Base-by-base conservation (phyloP, 92 coral and sea anemone species). In the Siderastrea radians region DNA sequence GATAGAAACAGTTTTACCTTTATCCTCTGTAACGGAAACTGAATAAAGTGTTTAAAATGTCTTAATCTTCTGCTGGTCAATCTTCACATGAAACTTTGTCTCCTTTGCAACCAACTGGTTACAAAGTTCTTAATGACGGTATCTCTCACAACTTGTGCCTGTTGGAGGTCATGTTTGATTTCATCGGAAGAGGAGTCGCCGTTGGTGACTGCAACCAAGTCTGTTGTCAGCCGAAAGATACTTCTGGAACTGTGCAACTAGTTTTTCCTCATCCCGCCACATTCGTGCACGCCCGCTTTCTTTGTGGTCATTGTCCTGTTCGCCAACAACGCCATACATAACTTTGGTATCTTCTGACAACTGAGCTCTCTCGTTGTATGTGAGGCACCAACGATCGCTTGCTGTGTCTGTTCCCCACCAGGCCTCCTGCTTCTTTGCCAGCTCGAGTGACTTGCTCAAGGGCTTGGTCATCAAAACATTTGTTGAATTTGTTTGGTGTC, bases 41-140 rank as follows among this genome's bases (percentile, higher is more conserved):
- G 96, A 55, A 80, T 91, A 88, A 48, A 91, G 70, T 6, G 90
- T 79, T 50, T 84, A 91, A 17, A 88, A 87, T 19, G 96, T 93
- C 75, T 93, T 87, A 11, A 93, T 63, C 80, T 91, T 91, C 80
- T 93, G 96, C 80, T 80, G 89, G 77, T 87, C 71, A 4, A 93
- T 70, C 6, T 46, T 83, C 45, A 84, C 92, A 63, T 93, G 92
- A 46, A 91, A 90, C 74, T 90, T 90, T 15, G 50, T 65, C 16
- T 68, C 72, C 66, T 87, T 90, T 59, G 61, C 62, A 26, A 79
- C 83, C 13, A 86, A 50, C 65, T 92, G 70, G 63, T 51, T 50
- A 91, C 83, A 83, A 91, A 87, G 43, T 83, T 86, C 43, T 85
- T 74, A 3, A 92, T 45, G 52, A 49, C 48, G 12, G 63, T 74